Conservation (phyloP, 2,888 invertebrate species). For the Axea sp. region DNA sequence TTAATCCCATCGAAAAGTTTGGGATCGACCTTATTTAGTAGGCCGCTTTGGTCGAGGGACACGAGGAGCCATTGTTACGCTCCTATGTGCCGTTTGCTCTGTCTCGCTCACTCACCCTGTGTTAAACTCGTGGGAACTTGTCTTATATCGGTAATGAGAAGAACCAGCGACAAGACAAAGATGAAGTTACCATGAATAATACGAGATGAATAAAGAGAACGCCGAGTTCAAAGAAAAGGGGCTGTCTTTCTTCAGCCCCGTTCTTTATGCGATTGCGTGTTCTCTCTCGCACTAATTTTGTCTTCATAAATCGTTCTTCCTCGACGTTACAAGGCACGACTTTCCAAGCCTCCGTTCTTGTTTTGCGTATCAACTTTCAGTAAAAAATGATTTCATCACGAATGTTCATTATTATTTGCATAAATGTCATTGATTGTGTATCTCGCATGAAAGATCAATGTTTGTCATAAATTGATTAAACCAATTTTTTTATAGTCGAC, state of each 20-base stretch:
- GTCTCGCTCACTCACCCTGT: conserved; percentile 41
- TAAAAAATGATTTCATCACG: conserved; percentile 31
- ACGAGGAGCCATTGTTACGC: conserved; percentile 63
- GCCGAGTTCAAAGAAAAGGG: conserved; percentile 34
- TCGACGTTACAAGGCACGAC: conserved; percentile 16
- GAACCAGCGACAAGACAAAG: conserved; percentile 21
- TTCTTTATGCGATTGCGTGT: conserved; percentile 35
- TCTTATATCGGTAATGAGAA: conserved; percentile 53
- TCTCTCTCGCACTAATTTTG: conserved; percentile 15
- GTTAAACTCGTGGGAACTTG: conserved; percentile 48
- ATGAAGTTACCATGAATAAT: neutral
- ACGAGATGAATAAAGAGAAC: conserved; percentile 5
- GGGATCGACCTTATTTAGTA: conserved; percentile 46
- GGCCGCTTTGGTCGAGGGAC: conserved; percentile 58
- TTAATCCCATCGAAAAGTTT: conserved; percentile 37
- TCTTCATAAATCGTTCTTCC: neutral
- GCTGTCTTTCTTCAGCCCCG: conserved; percentile 56
- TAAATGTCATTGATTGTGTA: neutral
- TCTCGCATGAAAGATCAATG: too few relatives aligned
- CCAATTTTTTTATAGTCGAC: too few relatives aligned
- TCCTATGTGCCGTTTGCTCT: conserved; percentile 52
- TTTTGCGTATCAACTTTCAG: conserved; percentile 38
- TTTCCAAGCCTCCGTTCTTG: conserved; percentile 13
- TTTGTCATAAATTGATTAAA: too few relatives aligned
- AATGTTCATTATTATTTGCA: conserved; percentile 6